Evolutionary conservation across 2,113 vertebrate species (phyloP).

Genomic region (Indicator maculatus): DNA sequence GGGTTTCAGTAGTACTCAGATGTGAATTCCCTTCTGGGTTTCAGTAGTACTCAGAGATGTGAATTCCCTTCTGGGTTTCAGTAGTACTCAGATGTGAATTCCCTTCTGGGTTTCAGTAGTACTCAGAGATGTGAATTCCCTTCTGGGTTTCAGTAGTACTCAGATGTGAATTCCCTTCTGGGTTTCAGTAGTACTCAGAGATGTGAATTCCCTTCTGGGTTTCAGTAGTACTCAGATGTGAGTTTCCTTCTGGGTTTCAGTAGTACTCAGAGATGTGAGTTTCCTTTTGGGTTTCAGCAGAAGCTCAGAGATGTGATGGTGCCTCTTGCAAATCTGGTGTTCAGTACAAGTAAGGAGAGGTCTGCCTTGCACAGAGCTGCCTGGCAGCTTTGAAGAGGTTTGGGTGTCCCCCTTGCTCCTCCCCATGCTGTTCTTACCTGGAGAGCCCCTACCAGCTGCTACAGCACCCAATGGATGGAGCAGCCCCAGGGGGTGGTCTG

Average conservation of each 20-base stretch:
- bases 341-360: background rate
- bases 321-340: background rate
- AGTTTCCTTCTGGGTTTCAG: background rate
- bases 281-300: background rate
- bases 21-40: background rate
- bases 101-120: background rate
- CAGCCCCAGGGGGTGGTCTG: background rate
- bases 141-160: background rate
- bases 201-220: background rate
- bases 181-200: background rate
- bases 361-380: background rate
- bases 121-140: background rate
- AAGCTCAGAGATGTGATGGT: background rate
- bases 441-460: background rate
- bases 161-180: background rate
- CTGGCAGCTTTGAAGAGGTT: background rate
- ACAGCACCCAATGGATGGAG: background rate
- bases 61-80: background rate
- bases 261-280: background rate
- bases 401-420: background rate
- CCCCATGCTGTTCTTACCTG: background rate
- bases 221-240: background rate
- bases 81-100: background rate
- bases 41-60: background rate
- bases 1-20: background rate